Percentiles rank a stretch among this genome's conserved stretches.
Conservation (phyloP, 2,888 invertebrate genomes). For the Eueremaeus valkanovi region DNA sequence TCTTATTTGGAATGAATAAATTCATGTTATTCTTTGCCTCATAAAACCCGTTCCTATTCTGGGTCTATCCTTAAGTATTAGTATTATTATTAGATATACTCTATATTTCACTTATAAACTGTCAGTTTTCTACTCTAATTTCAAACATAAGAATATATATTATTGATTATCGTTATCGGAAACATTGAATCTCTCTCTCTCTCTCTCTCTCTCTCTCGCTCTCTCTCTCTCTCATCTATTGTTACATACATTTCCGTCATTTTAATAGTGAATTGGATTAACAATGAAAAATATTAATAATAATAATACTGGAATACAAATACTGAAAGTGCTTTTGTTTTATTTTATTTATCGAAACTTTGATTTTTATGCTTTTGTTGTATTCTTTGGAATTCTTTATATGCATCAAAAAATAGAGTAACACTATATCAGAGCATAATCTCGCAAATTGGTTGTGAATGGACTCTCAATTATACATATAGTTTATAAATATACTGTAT, state of each 20-base stretch:
- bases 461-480: neutral
- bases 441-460: neutral
- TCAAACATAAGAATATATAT: neutral
- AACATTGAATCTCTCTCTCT: neutral
- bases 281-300: constrained; percentile 3
- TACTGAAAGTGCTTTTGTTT: neutral
- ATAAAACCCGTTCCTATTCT: neutral
- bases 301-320: neutral
- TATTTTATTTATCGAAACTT: neutral
- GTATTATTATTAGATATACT: neutral
- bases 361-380: neutral
- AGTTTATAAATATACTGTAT: too few species aligned
- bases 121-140: neutral
- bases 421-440: neutral
- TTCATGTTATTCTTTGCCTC: constrained; percentile 3
- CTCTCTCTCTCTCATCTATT: too few species aligned
- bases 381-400: too few species aligned
- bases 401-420: too few species aligned
- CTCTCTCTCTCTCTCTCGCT: too few species aligned
- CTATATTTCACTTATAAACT: neutral
- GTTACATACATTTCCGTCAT: constrained; percentile 25
- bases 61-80: neutral
- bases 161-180: neutral
- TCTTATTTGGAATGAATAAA: neutral
- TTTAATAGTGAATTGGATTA: constrained; percentile 21